A percentile compares a stretch with the other conserved stretches of the same genome.
phyloP scores from a whole-genome alignment of 2,888 invertebrate genomes.

The Cheilosia pagana region DNA sequence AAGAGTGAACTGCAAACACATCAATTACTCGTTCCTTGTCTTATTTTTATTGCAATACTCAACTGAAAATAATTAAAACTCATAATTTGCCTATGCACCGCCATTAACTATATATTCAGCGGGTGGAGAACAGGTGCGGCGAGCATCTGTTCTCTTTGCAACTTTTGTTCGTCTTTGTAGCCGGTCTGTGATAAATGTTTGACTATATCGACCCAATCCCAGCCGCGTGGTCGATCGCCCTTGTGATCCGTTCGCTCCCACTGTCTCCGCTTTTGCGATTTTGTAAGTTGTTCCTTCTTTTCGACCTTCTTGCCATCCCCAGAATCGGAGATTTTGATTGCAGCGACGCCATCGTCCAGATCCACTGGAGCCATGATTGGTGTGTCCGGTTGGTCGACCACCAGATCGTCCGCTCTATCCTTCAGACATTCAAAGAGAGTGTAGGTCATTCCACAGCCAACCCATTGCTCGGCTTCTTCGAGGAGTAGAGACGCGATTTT shows the following conservation, averaged over 20 bases:
- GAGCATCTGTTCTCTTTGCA: conserved; percentile 43
- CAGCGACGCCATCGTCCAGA: conserved; percentile 79
- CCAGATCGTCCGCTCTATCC: conserved; percentile 90
- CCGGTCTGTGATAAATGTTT: conserved; percentile 95
- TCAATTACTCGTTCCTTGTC: neutral
- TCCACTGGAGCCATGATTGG: conserved; percentile 75
- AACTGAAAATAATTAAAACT: conserved; percentile 47
- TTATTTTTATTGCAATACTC: conserved; percentile 63
- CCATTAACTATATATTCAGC: conserved; percentile 76
- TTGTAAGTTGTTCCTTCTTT: conserved; percentile 94
- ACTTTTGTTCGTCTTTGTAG: conserved; percentile 78
- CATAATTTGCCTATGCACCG: conserved; percentile 42
- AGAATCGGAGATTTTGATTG: conserved; percentile 81
- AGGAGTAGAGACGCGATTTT: conserved; percentile 87
- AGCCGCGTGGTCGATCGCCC: conserved; percentile 94
- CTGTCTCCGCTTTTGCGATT: conserved; percentile 94
- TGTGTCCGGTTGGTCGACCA: conserved; percentile 88
- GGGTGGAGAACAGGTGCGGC: conserved; percentile 76
- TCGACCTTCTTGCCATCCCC: conserved; percentile 84
- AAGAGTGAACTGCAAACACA: no score
- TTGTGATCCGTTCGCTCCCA: conserved; percentile 93
- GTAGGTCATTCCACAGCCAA: conserved; percentile 97
- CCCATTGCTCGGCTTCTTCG: conserved; percentile 91
- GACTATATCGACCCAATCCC: conserved; percentile 98
- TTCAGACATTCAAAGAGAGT: conserved; percentile 95